Evolutionary conservation across 2,888 invertebrate species (phyloP), one percentile per base, ranked within the genome.

Genomic region (Ceramica pisi): DNA sequence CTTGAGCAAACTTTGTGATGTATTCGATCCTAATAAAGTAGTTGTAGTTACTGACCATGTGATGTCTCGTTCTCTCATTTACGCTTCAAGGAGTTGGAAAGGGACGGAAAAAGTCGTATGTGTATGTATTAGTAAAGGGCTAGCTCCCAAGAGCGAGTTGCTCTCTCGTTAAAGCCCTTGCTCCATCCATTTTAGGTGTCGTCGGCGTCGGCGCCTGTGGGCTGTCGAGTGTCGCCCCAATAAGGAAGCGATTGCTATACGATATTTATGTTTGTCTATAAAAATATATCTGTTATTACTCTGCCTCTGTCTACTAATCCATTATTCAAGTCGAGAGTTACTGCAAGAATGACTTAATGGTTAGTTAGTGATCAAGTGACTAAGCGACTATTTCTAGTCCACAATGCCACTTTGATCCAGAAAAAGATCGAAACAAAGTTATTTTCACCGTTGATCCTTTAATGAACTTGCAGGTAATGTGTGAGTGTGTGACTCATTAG

Each of bases 161-260:
- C 84, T 93, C 91, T 82, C 86, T 94, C 92, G 92, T 93, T 94
- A 92, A 88, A 90, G 88, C 85, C 85, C 86, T 89, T 87, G 86
- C 82, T 84, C 77, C 76, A 86, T 87, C 94, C 93, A 89, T 94
- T 91, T 94, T 89, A 90, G 92, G 92, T 78, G 75, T 69, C 80
- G 89, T 85, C 89, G 90, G 90, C 80, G 89, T 85, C 89, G 90
- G 90, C 87, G 88, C 91, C 88, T 89, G 85, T 85, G 74, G 88
- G 80, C 86, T 87, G 82, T 88, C 81, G 88, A 80, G 86, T 87
- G 82, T 88, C 81, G 67, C 70, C 92, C 91, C 80, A 85, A 89
- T 89, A 92, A 76, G 92, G 92, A 82, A 86, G 84, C 87, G 71
- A 82, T 88, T 81, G 84, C 85, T 83, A 85, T 87, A 88, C 73